These are phyloP conservation scores for Drosophila recens DNA, from an alignment of 2,888 invertebrate genomes.

Conservation along the genomic window DNA sequence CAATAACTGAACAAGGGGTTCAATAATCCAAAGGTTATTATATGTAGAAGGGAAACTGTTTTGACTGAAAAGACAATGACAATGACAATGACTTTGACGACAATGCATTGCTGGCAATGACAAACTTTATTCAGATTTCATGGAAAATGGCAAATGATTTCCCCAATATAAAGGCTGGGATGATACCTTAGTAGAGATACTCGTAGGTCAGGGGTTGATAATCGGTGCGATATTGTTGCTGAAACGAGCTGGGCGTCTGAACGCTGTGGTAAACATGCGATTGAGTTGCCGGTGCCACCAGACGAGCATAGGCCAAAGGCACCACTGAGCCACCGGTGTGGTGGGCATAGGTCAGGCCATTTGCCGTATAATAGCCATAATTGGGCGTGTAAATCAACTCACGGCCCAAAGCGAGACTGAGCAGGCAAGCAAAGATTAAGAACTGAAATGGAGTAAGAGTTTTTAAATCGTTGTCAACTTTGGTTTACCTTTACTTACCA, in stretches of 20 bases:
- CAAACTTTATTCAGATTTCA: constrained; percentile 73
- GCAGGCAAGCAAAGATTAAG: constrained; percentile 67
- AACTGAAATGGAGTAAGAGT: constrained; percentile 36
- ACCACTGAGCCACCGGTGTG: constrained; percentile 36
- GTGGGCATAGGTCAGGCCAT: constrained; percentile 16
- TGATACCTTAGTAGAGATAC: constrained; percentile 63
- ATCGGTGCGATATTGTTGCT: constrained; percentile 82
- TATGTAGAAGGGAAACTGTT: constrained; percentile 33
- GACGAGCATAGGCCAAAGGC: constrained; percentile 76
- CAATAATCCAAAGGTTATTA: constrained; percentile 34
- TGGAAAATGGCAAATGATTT: constrained; percentile 18
- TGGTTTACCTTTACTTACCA: constrained; percentile 49
- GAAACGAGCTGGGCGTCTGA: constrained; percentile 78
- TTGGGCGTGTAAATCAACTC: constrained; percentile 72
- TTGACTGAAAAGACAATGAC: constrained; percentile 12
- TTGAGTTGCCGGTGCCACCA: constrained; percentile 54
- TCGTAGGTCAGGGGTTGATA: constrained; percentile 81
- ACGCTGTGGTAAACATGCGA: constrained; percentile 82
- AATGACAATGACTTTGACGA: constrained; percentile 17
- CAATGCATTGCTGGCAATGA: constrained; percentile 16
- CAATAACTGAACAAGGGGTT: constrained; percentile 50
- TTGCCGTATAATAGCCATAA: constrained; percentile 64
- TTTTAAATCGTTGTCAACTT: not conserved
- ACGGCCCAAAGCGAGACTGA: constrained; percentile 65
- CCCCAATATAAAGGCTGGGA: constrained; percentile 1